Base-by-base conservation (phyloP, 1,140 invertebrate genomes). In the Adoxophyes honmai region DNA sequence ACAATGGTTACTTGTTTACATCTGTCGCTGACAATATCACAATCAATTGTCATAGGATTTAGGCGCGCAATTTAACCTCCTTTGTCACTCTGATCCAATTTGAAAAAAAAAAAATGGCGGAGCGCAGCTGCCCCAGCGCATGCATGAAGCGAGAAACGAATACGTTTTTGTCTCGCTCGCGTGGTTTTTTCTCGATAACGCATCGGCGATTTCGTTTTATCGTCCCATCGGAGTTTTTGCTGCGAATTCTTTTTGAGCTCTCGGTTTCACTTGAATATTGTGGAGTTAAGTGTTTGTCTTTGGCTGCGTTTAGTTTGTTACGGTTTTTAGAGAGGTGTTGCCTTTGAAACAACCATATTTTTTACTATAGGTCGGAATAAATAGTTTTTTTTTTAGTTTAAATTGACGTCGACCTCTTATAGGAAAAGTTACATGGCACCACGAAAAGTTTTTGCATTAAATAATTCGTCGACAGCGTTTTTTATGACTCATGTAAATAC, bases 61-160 rank as follows among this genome's bases (percentile, higher is more conserved):
- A 76, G 70, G 81, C 81, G 85, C 76, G 73, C 85, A 86, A 86
- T 88, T 88, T 79, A 77, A 85, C 75, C 74, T 86, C 42, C 78
- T 86, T 81, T 87, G 85, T 83, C 74, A 68, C 68, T 70, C 60
- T 83, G 79, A 88, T 85, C 78, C 81, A 80, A 82, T 84, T 81
- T 70, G 73, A 82, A 81, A 81, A 84, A 83, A 80, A 87, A 82
- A 84, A 82, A 86, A 87, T 85, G 79, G 78, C 73, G 73, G 72
- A 71, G 72, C 55, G 63, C 81, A 83, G 82, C 79, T 83, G 81
- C 75, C 76, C 68, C 52, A 36, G 75, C 75, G 78, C 76, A 78
- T 79, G 78, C 74, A 28, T 74, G 78, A 80, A 81, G 75, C 77
- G 81, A 75, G 78, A 84, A 71, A 84, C 78, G 77, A 73, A 78